Conservation (phyloP, 1,140 invertebrate genomes). For the Belonocnema kinseyi region DNA sequence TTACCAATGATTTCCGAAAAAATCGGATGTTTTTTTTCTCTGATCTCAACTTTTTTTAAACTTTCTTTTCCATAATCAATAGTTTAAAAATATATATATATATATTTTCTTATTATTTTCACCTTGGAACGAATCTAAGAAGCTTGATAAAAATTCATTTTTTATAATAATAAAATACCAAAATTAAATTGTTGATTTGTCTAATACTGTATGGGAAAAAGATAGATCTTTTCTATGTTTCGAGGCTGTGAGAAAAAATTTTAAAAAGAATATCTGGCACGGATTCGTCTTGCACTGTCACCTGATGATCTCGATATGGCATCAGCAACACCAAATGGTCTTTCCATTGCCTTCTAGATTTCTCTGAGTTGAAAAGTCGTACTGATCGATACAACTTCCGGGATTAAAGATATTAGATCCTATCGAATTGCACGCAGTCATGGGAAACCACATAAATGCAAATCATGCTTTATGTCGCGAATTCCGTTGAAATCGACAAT, state of each 20-base stretch:
- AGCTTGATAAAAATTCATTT: no score
- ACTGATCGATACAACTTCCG: slow-evolving; percentile 32
- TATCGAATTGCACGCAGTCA: slow-evolving; percentile 19
- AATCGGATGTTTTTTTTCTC: no score
- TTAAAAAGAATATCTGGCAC: neutral
- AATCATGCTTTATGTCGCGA: slow-evolving; percentile 11
- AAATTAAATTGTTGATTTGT: no score
- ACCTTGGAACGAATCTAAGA: no score
- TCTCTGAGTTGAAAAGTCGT: slow-evolving; percentile 31
- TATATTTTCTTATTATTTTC: no score
- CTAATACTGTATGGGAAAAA: neutral
- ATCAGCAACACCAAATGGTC: neutral
- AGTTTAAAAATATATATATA: no score
- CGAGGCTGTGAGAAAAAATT: neutral
- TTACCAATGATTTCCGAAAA: no score
- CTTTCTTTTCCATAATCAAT: no score
- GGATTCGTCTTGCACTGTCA: neutral
- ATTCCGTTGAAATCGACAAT: slow-evolving; percentile 21
- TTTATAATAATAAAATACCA: no score
- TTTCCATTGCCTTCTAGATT: slow-evolving; percentile 35
- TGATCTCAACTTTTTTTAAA: no score
- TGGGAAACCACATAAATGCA: slow-evolving; percentile 21
- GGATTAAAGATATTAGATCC: slow-evolving; percentile 27
- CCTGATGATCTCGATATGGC: no score
- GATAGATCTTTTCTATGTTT: neutral